Base-by-base conservation (phyloP, 1,140 invertebrate species). In the Drosophila asahinai region DNA sequence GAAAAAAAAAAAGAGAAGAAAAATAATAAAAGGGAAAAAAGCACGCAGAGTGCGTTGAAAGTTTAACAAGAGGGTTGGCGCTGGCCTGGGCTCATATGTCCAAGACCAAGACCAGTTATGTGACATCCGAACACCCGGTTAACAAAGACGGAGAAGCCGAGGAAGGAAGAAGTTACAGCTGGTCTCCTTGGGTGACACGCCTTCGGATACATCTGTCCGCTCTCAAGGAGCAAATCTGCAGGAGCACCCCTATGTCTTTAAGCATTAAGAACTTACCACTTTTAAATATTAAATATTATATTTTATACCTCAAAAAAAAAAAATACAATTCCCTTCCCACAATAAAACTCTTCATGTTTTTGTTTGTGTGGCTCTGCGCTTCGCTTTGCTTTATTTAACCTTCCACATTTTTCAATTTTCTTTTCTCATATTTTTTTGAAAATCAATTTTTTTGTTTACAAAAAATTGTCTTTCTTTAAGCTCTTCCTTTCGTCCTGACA, bases 401-500 rank as follows among this genome's bases (percentile, higher is more conserved):
- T 77, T 54, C 45, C 75, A 61, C 73, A 42, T 49, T 58, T 51
- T 54, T 27, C 27, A 57, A 47, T 30, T 36, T 54, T 64, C 19
- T 42, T 6, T 43, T 25, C 30, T 27, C 47, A 8, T 30, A 8
- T 68, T 47, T 51, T 25, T 12, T 27, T 2, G 19, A 55, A 25
- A 49, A 61, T 68, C 62, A 54, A 60, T 22, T 49, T 49, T 17
- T 49, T 49, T 38, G 14, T 42, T 45, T 67, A 77, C 52, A 77
- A 67, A 66, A 66, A 65, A 48, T 59, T 66, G 42, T 76, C 40
- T 54, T 54, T 66, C 57, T 15, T 77, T 59, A 72, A 72, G 68
- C 68, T 71, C 67, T 47, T 57, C 25, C 43, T 22, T 22, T 54
- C 62, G 40, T 27, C 12, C 38, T 64, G 27, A 27, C 38, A 40